phyloP scores from a whole-genome alignment of 1,140 invertebrate genomes.

The Bombus consobrinus region DNA sequence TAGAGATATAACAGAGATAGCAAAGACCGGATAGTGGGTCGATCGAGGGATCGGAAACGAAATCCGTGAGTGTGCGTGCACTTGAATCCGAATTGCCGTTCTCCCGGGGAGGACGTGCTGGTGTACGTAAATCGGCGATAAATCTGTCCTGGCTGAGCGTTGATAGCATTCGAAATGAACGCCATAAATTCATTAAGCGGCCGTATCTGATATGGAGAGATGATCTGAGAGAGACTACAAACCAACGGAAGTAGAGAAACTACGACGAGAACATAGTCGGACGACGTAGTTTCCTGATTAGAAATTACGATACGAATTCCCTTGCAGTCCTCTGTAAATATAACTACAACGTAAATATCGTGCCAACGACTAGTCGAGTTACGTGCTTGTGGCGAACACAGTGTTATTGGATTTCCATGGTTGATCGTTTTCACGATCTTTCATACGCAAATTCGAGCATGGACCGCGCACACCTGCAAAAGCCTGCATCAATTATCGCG shows the following conservation, averaged over 20 bases:
- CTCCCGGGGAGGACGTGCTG: slow-evolving; percentile 25
- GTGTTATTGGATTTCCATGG: neutral
- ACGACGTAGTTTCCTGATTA: slow-evolving; percentile 27
- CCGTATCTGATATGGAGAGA: slow-evolving; percentile 60
- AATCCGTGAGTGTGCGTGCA: slow-evolving; percentile 28
- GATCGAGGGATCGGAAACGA: slow-evolving; percentile 32
- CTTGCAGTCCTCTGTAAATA: slow-evolving; percentile 8
- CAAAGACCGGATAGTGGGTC: neutral
- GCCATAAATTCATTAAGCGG: slow-evolving; percentile 67
- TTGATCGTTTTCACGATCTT: neutral
- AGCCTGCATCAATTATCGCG: neutral
- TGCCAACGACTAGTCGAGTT: neutral
- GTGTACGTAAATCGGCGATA: slow-evolving; percentile 63
- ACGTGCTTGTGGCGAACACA: neutral
- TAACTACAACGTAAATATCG: neutral
- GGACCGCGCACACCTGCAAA: neutral
- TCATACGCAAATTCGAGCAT: neutral
- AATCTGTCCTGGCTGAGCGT: slow-evolving; percentile 59
- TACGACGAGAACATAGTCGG: neutral
- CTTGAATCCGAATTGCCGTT: slow-evolving; percentile 46
- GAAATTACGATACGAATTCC: slow-evolving; percentile 3
- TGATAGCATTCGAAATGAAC: slow-evolving; percentile 64
- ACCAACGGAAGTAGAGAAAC: slow-evolving; percentile 24
- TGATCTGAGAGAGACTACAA: slow-evolving; percentile 47
- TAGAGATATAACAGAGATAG: neutral